Evolutionary conservation across 2,888 invertebrate genomes (phyloP), one percentile per base, ranked within the genome.

Genomic region (Tortricodes alternella): DNA sequence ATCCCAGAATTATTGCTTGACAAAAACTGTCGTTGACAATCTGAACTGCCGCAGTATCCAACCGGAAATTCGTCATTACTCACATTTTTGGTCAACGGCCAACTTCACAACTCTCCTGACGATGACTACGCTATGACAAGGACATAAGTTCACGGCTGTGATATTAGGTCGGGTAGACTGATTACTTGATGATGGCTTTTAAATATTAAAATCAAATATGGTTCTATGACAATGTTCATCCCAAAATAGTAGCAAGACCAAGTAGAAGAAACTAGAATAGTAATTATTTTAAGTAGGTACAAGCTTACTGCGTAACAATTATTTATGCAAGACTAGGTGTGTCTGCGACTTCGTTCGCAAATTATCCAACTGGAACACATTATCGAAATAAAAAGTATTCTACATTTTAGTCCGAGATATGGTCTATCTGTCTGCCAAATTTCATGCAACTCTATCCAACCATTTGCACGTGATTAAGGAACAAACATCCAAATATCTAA

Each of bases 1-100:
- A 35, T 44, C 52, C 44, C 35, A 44, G 44, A 52, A 52, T 52
- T 52, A 52, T 52, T 52, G 24, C 48, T 27, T 15, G 35, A 48
- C 48, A 48, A 39, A 34, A 41, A 48, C 39, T 19, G 27, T 49
- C 35, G 41, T 18, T 55, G 55, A 49, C 53, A 53, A 41, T 15
- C 24, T 41, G 41, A 41, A 46, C 32, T 35, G 55, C 49, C 53
- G 60, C 53, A 55, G 65, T 70, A 58, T 69, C 72, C 64, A 68
- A 66, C 74, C 82, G 87, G 89, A 88, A 80, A 73, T 67, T 68
- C 74, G 77, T 83, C 83, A 85, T 88, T 84, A 85, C 74, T 66
- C 64, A 76, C 75, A 83, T 80, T 80, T 77, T 78, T 86, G 85
- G 81, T 79, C 58, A 60, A 29, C 44, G 60, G 83, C 85, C 85